Evolutionary conservation across 2,113 vertebrate genomes (phyloP), one percentile per base, ranked within the genome.

Genomic region (Dipodomys ordii): DNA sequence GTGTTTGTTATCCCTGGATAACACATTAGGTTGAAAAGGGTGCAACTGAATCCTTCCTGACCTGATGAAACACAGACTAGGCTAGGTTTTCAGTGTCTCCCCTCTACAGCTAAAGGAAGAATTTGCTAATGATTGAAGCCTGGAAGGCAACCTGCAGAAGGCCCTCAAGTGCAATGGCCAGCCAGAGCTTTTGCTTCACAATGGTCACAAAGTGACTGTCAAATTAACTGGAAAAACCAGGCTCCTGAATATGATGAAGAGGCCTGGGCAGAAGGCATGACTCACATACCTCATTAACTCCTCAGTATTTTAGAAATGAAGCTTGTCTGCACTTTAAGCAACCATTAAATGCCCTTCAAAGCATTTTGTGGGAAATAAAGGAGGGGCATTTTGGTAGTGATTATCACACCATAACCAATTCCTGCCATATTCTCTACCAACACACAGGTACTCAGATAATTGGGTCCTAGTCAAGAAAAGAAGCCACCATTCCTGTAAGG

Each of bases 1-100:
- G 88, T 95, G 88, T 94, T 94, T 96, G 92, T 93, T 97, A 53
- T 97, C 97, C 95, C 93, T 98, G 94, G 87, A 92, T 95, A 88
- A 91, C 96, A 87, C 96, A 83, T 35, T 67, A 95, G 30, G 84
- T 87, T 93, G 96, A 93, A 94, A 90, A 95, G 86, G 71, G 73
- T 92, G 97, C 97, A 98, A 98, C 57, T n/a, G 0, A 72, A 98
- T 95, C 96, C 94, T 91, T 71, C 87, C 69, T 91, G 96, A 90
- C 28, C 6, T 28, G 53, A 81, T 60, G 83, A 72, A 77, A 49
- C 64, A 89, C 19, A 53, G 44, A 18, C 44, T 32, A 87, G 57
- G 30, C 76, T 71, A 69, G 19, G 64, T 87, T 84, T 95, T 73
- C 88, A 67, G 74, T 35, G 69, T 86, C 83, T 96, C 64, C 53